Evolutionary conservation across 2,113 vertebrate genomes (phyloP).

Genomic region (Pituophis catenifer): DNA sequence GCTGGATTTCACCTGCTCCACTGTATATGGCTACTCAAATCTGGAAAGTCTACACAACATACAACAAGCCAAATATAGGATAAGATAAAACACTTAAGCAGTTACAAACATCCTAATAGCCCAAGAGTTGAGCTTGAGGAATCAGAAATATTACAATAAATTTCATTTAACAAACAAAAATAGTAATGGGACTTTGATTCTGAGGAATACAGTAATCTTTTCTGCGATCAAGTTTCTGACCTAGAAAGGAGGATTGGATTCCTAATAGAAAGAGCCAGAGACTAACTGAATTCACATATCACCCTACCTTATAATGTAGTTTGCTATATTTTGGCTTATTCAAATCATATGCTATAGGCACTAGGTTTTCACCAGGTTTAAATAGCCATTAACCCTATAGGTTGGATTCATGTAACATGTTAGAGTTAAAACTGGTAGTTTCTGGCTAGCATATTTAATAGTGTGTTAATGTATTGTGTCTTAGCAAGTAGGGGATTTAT

Average conservation of each 20-base stretch:
- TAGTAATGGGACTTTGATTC: not conserved
- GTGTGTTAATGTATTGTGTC: too few species aligned
- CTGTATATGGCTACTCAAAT: not conserved
- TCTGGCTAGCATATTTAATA: too few species aligned
- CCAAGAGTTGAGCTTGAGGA: not conserved
- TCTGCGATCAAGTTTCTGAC: not conserved
- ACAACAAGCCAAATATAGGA: not conserved
- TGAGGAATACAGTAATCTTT: not conserved
- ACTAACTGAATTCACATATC: not conserved
- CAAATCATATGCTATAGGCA: not conserved
- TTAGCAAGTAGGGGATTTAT: too few species aligned
- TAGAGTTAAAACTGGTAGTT: too few species aligned
- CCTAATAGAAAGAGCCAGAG: not conserved
- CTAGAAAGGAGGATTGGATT: not conserved
- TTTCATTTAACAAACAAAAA: not conserved
- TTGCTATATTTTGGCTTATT: not conserved
- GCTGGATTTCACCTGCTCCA: not conserved
- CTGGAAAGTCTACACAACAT: not conserved
- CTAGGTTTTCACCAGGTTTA: not conserved
- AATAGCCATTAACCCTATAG: too few species aligned
- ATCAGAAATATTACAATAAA: not conserved
- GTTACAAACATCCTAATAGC: not conserved
- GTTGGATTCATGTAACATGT: too few species aligned
- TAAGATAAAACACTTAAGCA: not conserved
- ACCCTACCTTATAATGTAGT: not conserved